phyloP scores from a whole-genome alignment of 2,113 vertebrate genomes.

The Syngnathoides biaculeatus region DNA sequence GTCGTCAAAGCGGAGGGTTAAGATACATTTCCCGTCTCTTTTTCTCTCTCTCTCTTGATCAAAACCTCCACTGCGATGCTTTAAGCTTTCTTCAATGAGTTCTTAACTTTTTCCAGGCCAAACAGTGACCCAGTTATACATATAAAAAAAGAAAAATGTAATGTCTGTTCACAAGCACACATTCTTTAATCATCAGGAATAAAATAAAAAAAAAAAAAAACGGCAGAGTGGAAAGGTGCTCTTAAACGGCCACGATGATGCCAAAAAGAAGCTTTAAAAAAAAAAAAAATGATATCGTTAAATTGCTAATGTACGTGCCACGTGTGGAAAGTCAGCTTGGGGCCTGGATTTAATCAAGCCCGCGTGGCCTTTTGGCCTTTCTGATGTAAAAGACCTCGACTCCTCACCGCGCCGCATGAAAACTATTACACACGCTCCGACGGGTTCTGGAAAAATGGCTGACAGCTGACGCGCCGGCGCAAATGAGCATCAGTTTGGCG shows the following conservation, averaged over 20 bases:
- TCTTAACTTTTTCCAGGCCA: constrained; percentile 70
- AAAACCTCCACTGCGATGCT: constrained; percentile 52
- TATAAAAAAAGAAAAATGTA: constrained; percentile 36
- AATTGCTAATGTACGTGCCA: constrained; percentile 35
- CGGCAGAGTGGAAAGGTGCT: constrained; percentile 8
- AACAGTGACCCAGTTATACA: constrained; percentile 66
- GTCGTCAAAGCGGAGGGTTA: background rate
- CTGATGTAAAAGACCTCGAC: constrained; percentile 42
- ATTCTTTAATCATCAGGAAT: constrained; percentile 7
- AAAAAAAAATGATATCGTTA: constrained; percentile 9
- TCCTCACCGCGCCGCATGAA: constrained; percentile 29
- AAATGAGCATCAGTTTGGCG: constrained; percentile 14
- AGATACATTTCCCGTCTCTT: constrained; percentile 10
- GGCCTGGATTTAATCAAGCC: constrained; percentile 57
- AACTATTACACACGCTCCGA: constrained; percentile 35
- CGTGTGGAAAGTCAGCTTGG: constrained; percentile 48
- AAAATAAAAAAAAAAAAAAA: background rate
- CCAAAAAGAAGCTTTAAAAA: constrained; percentile 23
- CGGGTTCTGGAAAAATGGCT: constrained; percentile 36
- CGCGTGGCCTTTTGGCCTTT: constrained; percentile 42
- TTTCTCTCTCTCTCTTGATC: background rate
- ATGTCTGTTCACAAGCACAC: constrained; percentile 32
- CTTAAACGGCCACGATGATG: constrained; percentile 22
- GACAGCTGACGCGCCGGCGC: constrained; percentile 28
- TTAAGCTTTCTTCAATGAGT: constrained; percentile 66